phyloP scores from a whole-genome alignment of 1,140 invertebrate species.

The Bombus breviceps region DNA sequence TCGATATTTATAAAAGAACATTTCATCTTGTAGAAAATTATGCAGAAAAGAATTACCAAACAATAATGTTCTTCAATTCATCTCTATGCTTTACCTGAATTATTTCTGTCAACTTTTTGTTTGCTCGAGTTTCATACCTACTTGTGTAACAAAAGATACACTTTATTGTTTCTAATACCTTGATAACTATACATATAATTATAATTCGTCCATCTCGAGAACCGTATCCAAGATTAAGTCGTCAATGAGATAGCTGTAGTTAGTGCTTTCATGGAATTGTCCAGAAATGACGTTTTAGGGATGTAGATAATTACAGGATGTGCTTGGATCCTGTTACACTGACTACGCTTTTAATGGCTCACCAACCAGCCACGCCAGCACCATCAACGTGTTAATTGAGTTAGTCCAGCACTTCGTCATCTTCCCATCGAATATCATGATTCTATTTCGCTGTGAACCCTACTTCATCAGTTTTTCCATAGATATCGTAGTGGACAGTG shows the following conservation, averaged over 20 bases:
- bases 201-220: background rate
- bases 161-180: too few relatives aligned
- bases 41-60: too few relatives aligned
- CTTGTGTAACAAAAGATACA: too few relatives aligned
- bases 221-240: too few relatives aligned
- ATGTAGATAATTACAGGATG: conserved; percentile 13
- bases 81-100: too few relatives aligned
- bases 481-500: background rate
- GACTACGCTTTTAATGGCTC: conserved; percentile 23
- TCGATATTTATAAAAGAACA: too few relatives aligned
- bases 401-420: conserved; percentile 47
- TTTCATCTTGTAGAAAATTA: too few relatives aligned
- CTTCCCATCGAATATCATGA: background rate
- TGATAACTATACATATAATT: too few relatives aligned
- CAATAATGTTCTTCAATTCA: too few relatives aligned
- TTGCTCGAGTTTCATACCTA: too few relatives aligned
- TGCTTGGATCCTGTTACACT: conserved; percentile 14
- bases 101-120: too few relatives aligned
- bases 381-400: conserved; percentile 46
- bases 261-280: background rate
- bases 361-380: background rate
- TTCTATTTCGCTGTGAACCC: background rate
- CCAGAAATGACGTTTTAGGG: background rate
- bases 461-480: background rate
- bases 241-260: background rate